A percentile compares a stretch with the other conserved stretches of the same genome.
phyloP scores from a whole-genome alignment of 2,888 invertebrate genomes.

The Pristionchus exspectatus region DNA sequence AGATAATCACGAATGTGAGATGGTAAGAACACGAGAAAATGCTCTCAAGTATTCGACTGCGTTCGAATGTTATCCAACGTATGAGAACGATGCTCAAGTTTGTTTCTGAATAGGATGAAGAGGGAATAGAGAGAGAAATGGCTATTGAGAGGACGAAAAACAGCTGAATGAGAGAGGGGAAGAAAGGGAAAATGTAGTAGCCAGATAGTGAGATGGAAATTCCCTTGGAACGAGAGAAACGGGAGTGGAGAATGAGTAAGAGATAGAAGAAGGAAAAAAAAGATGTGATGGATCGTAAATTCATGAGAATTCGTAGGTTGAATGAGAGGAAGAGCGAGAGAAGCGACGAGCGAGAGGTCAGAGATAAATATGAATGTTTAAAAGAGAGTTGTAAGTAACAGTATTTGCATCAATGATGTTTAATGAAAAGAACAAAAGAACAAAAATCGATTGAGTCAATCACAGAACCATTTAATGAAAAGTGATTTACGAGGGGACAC shows the following conservation, averaged over 20 bases:
- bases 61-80: too few species aligned
- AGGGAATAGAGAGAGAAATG: slow-evolving; percentile 2
- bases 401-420: background rate
- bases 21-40: background rate
- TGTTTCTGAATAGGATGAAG: background rate
- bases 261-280: background rate
- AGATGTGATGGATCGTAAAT: slow-evolving; percentile 13
- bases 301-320: background rate
- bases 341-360: background rate
- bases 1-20: background rate
- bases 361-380: background rate
- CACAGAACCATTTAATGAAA: background rate
- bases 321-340: background rate
- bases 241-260: background rate
- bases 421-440: too few species aligned
- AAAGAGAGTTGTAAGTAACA: background rate
- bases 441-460: background rate
- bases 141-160: background rate
- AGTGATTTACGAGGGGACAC: background rate
- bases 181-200: slow-evolving; percentile 34
- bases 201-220: slow-evolving; percentile 25
- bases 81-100: background rate
- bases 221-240: slow-evolving; percentile 8
- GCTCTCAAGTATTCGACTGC: too few species aligned
- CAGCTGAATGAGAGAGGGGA: slow-evolving; percentile 21